phyloP scores from a whole-genome alignment of 2,888 invertebrate genomes.

The Leptogaster cylindrica region DNA sequence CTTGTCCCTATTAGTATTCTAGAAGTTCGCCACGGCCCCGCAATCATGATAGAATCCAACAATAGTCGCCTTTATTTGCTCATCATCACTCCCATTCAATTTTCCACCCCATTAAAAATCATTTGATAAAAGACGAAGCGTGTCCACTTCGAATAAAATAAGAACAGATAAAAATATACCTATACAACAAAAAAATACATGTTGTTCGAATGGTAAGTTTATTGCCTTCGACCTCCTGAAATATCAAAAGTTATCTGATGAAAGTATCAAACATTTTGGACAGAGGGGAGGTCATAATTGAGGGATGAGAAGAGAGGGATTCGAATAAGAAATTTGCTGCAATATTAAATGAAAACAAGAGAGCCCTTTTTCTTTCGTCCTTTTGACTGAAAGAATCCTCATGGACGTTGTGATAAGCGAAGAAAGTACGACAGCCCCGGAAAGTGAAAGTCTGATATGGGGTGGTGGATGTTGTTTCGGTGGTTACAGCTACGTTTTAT shows the following conservation, averaged over 20 bases:
- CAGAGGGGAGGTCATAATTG: neutral
- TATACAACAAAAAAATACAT: no score
- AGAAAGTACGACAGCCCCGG: constrained; percentile 25
- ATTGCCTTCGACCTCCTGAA: constrained; percentile 13
- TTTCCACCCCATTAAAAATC: constrained; percentile 52
- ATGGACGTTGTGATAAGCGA: constrained; percentile 29
- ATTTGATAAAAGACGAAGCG: constrained; percentile 46
- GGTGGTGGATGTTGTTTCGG: constrained; percentile 6
- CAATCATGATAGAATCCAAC: constrained; percentile 43
- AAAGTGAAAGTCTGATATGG: constrained; percentile 33
- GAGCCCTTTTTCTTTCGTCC: constrained; percentile 40
- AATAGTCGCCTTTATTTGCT: constrained; percentile 51
- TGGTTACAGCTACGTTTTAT: no score
- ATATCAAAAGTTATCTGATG: neutral
- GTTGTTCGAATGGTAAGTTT: constrained; percentile 27
- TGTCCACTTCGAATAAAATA: constrained; percentile 40
- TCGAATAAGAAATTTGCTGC: constrained; percentile 39
- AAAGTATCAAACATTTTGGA: neutral
- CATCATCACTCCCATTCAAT: constrained; percentile 53
- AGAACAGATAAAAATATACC: constrained; percentile 33
- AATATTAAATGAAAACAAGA: constrained; percentile 51
- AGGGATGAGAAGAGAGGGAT: neutral
- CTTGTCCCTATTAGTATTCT: constrained; percentile 27
- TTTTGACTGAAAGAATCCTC: constrained; percentile 12
- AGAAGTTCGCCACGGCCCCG: constrained; percentile 25